These are phyloP conservation scores for Bombyx mandarina DNA, from an alignment of 1,140 invertebrate genomes.

Conservation along the genomic window DNA sequence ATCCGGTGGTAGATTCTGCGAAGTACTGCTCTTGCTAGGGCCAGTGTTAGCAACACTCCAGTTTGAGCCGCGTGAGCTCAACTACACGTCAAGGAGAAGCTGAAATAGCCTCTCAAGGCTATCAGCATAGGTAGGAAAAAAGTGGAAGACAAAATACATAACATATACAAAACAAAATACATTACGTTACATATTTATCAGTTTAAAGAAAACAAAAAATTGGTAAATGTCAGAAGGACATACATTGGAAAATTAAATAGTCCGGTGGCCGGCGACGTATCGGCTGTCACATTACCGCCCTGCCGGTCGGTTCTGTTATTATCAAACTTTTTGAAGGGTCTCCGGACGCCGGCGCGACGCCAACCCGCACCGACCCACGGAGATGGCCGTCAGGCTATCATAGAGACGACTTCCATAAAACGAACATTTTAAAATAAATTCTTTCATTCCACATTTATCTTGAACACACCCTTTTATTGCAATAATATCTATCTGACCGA, in stretches of 20 bases:
- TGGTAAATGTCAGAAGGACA: not conserved
- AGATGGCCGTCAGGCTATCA: conserved; percentile 11
- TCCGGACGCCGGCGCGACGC: conserved; percentile 54
- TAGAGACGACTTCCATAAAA: too few species aligned
- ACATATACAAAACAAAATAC: not conserved
- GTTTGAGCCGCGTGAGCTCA: too few species aligned
- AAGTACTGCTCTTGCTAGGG: too few species aligned
- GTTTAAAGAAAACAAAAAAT: conserved; percentile 10
- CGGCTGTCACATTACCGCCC: conserved; percentile 67
- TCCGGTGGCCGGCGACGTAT: conserved; percentile 57
- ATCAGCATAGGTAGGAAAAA: too few species aligned
- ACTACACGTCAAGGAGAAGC: too few species aligned
- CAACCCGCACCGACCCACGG: conserved; percentile 27
- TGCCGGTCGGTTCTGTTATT: conserved; percentile 51
- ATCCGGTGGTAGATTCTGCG: too few species aligned
- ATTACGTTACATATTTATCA: not conserved
- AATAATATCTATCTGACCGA: too few species aligned
- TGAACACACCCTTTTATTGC: too few species aligned
- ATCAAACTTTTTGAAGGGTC: conserved; percentile 69
- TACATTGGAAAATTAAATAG: conserved; percentile 48
- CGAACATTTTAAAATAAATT: too few species aligned
- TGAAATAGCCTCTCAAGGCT: too few species aligned
- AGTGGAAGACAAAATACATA: not conserved
- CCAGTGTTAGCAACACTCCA: too few species aligned
- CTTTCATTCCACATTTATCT: too few species aligned